Evolutionary conservation across 92 coral and sea anemone genomes (phyloP).

Genomic region (Palythoa heliodiscus): DNA sequence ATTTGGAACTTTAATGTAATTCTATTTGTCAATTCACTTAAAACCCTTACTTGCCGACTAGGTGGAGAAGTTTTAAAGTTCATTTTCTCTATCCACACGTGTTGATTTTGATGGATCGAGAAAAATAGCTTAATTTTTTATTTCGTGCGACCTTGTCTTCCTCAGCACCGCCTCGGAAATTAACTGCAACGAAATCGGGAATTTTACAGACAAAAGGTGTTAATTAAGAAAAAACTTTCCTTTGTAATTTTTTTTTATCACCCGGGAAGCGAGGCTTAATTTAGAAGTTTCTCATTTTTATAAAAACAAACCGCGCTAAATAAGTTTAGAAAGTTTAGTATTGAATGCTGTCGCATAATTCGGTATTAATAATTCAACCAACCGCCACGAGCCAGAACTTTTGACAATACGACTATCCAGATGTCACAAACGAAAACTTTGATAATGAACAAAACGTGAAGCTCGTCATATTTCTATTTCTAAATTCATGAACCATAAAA

Average conservation of each 20-base stretch:
- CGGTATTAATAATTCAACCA: constrained; percentile 23
- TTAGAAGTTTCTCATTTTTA: not conserved
- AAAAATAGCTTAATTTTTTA: not conserved
- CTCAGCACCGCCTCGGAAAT: constrained; percentile 40
- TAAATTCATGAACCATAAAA: not conserved
- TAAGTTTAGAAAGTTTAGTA: constrained; percentile 2
- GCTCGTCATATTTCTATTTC: not conserved
- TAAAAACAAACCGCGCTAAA: constrained; percentile 6
- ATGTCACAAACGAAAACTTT: not conserved
- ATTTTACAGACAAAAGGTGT: constrained; percentile 32
- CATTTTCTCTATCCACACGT: not conserved
- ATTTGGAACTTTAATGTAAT: not conserved
- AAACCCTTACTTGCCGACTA: not conserved
- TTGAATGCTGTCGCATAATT: not conserved
- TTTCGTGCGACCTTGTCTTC: not conserved
- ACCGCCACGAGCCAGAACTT: constrained; percentile 4
- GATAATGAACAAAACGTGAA: not conserved
- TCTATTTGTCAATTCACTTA: not conserved
- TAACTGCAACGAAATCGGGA: constrained; percentile 31
- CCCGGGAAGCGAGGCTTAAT: constrained; percentile 14
- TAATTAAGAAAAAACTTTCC: constrained; percentile 44
- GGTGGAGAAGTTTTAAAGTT: not conserved
- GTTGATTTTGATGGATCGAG: not conserved
- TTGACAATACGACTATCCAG: constrained; percentile 27
- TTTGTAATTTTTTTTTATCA: constrained; percentile 6